Evolutionary conservation across 2,113 vertebrate genomes (phyloP), one percentile per base, ranked within the genome.

Genomic region (Oreochromis aureus): DNA sequence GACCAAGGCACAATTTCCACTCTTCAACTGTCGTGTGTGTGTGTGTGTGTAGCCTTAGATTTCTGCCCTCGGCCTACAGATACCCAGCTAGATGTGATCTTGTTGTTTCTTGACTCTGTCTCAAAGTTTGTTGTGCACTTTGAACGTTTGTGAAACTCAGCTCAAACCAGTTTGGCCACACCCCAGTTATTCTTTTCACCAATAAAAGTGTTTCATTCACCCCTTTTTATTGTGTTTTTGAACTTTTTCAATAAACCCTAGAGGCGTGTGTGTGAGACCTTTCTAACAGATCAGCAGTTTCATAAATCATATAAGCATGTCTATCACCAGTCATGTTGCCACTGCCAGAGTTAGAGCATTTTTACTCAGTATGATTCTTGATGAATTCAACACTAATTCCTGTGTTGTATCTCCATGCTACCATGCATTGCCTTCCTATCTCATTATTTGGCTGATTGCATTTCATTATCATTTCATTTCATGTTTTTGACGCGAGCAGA

Each of bases 401-500:
- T 58, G 53, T 58, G 12, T 56, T 36, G 18, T 19, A 3, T 55
- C 51, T 36, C 27, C 78, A 16, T 24, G 53, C n/a, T 81, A 41
- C 13, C 19, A 58, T 55, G 53, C 79, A 41, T 24, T 44, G 19
- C 53, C 79, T 41, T 58, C 5, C 39, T 73, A 44, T 46, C 8
- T 73, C 69, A 46, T 73, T 18, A 27, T 71, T 32, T 66, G 34
- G 34, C 18, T 66, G 61, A 39, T 66, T 66, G 61, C 61, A 39
- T 39, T 66, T 66, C 61, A 66, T 66, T 66, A 66, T 66, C 34
- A 22, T 66, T 39, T 39, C 0, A 66, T 58, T 86, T 81, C 53
- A 46, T 81, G 11, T 56, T 32, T 80, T 51, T 84, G 85, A 86
- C 61, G 12, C 3, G 18, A 84, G 46, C 44, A 39, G 61, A 39